Conservation (phyloP, 2,888 invertebrate species). For the Suillia variegata region DNA sequence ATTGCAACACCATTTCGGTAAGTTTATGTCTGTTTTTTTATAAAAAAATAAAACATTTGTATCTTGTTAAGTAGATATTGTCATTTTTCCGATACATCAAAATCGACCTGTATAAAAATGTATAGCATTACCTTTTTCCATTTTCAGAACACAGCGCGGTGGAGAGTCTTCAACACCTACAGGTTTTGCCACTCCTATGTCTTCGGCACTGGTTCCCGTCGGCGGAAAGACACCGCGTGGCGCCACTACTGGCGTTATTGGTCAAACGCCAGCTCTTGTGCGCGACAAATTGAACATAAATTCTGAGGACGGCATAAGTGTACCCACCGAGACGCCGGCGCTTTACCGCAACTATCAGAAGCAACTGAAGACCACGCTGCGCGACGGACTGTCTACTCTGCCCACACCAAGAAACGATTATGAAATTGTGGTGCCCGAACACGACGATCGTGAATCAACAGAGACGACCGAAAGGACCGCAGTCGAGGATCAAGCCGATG, state of each 20-base stretch:
- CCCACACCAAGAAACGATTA: slow-evolving; percentile 96
- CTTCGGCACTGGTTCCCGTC: slow-evolving; percentile 62
- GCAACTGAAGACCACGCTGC: slow-evolving; percentile 76
- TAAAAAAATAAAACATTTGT: not conserved
- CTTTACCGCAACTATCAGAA: slow-evolving; percentile 71
- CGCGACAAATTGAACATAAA: slow-evolving; percentile 96
- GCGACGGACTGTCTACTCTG: slow-evolving; percentile 77
- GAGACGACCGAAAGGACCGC: slow-evolving; percentile 59
- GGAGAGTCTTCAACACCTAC: slow-evolving; percentile 70
- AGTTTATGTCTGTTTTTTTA: slow-evolving; percentile 26
- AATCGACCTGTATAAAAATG: no score
- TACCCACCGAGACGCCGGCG: slow-evolving; percentile 75
- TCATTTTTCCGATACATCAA: no score
- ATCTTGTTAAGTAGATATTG: no score
- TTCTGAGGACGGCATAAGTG: slow-evolving; percentile 78
- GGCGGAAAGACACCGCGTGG: slow-evolving; percentile 45
- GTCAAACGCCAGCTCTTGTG: slow-evolving; percentile 73
- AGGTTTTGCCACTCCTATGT: slow-evolving; percentile 66
- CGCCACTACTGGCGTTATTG: slow-evolving; percentile 26
- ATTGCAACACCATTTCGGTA: slow-evolving; percentile 83
- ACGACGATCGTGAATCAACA: slow-evolving; percentile 65
- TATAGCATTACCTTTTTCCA: no score
- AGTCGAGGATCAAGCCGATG: slow-evolving; percentile 86
- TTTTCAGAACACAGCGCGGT: slow-evolving; percentile 70
- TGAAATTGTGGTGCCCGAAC: slow-evolving; percentile 95